phyloP scores from a whole-genome alignment of 2,113 vertebrate species.

The Abramis brama region DNA sequence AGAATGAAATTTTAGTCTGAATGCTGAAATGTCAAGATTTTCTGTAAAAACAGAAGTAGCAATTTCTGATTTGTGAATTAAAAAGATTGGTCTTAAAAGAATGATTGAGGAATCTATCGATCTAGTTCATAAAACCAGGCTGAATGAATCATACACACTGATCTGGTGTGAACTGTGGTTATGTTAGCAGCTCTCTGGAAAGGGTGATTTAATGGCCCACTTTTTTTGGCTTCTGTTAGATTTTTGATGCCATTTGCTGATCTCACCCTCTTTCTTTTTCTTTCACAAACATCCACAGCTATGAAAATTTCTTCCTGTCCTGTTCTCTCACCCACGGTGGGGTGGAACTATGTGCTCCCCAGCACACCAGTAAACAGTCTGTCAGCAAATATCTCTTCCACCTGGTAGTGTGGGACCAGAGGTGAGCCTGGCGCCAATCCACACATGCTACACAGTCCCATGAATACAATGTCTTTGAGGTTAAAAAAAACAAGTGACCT shows the following conservation, averaged over 20 bases:
- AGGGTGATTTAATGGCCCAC: neutral
- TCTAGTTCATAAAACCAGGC: neutral
- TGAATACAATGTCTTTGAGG: neutral
- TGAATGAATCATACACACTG: neutral
- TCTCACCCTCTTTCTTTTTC: conserved; percentile 6
- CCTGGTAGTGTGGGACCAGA: conserved; percentile 97
- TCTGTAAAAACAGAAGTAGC: no score
- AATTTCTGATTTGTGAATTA: neutral
- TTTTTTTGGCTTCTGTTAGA: neutral
- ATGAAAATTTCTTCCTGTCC: conserved; percentile 96
- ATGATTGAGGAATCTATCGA: neutral
- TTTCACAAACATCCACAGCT: conserved; percentile 72
- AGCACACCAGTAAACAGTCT: conserved; percentile 88
- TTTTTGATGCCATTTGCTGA: neutral
- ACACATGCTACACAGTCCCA: neutral
- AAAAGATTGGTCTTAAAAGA: neutral
- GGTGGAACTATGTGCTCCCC: conserved; percentile 88
- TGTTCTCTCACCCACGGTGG: conserved; percentile 94
- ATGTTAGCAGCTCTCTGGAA: neutral
- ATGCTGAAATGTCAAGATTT: neutral
- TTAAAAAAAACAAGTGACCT: neutral
- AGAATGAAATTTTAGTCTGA: no score
- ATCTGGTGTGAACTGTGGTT: neutral
- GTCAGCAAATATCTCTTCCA: conserved; percentile 97
- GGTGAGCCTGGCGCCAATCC: conserved; percentile 75